Evolutionary conservation across 2,113 vertebrate genomes (phyloP).

Genomic region (Rhabdornis inornatus): DNA sequence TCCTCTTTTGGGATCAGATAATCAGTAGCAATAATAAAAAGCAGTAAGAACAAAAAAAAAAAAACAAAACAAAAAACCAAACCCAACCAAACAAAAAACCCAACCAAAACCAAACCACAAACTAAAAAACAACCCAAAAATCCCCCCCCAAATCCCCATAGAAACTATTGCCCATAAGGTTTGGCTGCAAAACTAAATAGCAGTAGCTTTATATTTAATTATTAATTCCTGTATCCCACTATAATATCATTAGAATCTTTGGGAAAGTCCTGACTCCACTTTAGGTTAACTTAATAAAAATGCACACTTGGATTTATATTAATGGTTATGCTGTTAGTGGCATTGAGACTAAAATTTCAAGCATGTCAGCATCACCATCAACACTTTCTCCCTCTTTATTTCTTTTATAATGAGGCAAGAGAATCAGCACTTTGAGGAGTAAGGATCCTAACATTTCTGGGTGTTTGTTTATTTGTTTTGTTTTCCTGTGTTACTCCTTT

Average conservation of each 20-base stretch:
- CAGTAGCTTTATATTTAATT: not conserved
- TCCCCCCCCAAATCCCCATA: not conserved
- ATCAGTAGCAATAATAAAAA: slow-evolving; percentile 13
- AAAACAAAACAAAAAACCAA: not conserved
- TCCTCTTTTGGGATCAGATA: slow-evolving; percentile 11
- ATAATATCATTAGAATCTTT: not conserved
- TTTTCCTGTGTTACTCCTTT: not conserved
- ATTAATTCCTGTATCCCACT: not conserved
- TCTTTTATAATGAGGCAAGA: not conserved
- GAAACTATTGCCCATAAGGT: not conserved
- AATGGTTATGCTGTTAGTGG: not conserved
- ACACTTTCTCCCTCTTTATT: not conserved
- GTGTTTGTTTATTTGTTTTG: not conserved
- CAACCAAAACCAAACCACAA: not conserved
- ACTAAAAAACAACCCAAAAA: not conserved
- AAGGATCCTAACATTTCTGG: not conserved
- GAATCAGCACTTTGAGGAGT: not conserved
- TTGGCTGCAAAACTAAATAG: not conserved
- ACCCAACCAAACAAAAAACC: not conserved
- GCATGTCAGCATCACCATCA: not conserved
- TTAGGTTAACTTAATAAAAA: not conserved
- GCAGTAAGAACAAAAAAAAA: not conserved
- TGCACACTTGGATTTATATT: not conserved
- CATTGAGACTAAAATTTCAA: not conserved
- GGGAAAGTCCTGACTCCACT: not conserved